phyloP scores from a whole-genome alignment of 2,888 invertebrate species.

The Pedicia rivosa region DNA sequence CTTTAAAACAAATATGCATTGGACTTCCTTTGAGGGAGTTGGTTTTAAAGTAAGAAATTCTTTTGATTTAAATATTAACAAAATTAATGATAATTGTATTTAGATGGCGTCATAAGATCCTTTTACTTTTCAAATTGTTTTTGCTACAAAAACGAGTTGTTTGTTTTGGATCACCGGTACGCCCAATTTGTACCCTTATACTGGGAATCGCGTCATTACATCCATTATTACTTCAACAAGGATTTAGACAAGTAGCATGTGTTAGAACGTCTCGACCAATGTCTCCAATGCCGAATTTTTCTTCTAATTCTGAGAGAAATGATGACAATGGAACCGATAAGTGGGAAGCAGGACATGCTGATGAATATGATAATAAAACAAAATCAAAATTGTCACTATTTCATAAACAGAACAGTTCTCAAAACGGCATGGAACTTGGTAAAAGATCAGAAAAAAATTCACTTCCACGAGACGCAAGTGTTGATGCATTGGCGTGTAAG shows the following conservation, averaged over 20 bases:
- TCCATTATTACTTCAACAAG: constrained; percentile 77
- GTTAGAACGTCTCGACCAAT: constrained; percentile 52
- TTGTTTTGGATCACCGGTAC: constrained; percentile 86
- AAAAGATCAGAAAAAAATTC: constrained; percentile 25
- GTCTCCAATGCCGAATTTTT: constrained; percentile 55
- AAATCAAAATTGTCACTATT: constrained; percentile 14
- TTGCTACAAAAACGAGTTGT: constrained; percentile 78
- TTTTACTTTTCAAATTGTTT: constrained; percentile 82
- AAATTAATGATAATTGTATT: too few relatives aligned
- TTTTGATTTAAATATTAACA: too few relatives aligned
- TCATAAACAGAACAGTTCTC: constrained; percentile 16
- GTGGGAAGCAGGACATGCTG: constrained; percentile 16
- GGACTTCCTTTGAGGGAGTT: too few relatives aligned
- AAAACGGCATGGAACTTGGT: constrained; percentile 16
- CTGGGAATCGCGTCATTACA: constrained; percentile 78
- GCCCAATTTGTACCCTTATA: constrained; percentile 71
- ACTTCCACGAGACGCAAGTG: constrained; percentile 54
- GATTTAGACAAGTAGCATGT: constrained; percentile 68
- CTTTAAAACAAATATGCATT: too few relatives aligned
- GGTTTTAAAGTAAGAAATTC: too few relatives aligned
- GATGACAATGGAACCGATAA: constrained; percentile 13
- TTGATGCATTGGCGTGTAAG: constrained; percentile 40
- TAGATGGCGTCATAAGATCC: constrained; percentile 76
- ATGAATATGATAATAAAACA: constrained; percentile 16
- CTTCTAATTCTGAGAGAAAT: constrained; percentile 12